These are phyloP conservation scores for Cerastis leucographa DNA, from an alignment of 2,888 invertebrate species.

Conservation along the genomic window DNA sequence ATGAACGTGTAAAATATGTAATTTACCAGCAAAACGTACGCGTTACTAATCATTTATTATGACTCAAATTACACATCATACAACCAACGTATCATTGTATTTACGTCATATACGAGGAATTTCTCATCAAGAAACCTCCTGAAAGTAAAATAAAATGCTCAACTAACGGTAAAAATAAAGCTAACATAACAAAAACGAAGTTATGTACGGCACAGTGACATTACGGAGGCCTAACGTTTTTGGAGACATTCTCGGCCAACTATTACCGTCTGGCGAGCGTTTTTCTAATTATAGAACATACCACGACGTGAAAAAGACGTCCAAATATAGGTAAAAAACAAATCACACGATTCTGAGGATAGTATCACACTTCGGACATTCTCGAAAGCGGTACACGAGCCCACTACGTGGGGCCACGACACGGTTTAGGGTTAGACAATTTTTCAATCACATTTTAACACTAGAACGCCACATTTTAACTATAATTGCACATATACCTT, in stretches of 20 bases:
- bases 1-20: slow-evolving; percentile 58
- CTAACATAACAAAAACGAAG: slow-evolving; percentile 67
- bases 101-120: slow-evolving; percentile 70
- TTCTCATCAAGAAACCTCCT: slow-evolving; percentile 49
- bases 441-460: slow-evolving; percentile 87
- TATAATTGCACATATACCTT: slow-evolving; percentile 89
- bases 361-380: slow-evolving; percentile 86
- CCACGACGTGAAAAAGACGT: slow-evolving; percentile 87
- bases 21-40: slow-evolving; percentile 58
- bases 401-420: slow-evolving; percentile 90
- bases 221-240: slow-evolving; percentile 74
- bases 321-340: slow-evolving; percentile 89
- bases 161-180: slow-evolving; percentile 65
- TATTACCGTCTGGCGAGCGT: slow-evolving; percentile 84
- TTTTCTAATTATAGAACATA: slow-evolving; percentile 89
- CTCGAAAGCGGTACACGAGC: slow-evolving; percentile 86
- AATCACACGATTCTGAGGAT: slow-evolving; percentile 83
- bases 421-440: slow-evolving; percentile 89
- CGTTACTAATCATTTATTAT: slow-evolving; percentile 69
- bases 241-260: slow-evolving; percentile 80
- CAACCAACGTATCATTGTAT: slow-evolving; percentile 66
- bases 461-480: slow-evolving; percentile 86
- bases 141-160: slow-evolving; percentile 57
- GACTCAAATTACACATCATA: slow-evolving; percentile 71
- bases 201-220: slow-evolving; percentile 72